These are phyloP conservation scores for Columba livia DNA, from an alignment of 2,113 vertebrate genomes.

Conservation along the genomic window DNA sequence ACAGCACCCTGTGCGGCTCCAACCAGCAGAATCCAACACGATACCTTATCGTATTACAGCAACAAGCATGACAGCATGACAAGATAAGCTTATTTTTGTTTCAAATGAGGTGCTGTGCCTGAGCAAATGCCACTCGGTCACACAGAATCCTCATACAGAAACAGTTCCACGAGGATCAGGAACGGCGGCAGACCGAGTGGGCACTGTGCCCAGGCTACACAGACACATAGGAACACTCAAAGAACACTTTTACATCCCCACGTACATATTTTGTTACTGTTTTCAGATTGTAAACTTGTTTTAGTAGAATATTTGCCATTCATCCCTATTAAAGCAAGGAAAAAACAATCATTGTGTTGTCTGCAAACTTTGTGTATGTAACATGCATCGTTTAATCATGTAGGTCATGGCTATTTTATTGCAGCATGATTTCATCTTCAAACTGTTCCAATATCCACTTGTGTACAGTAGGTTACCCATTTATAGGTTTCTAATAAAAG, in stretches of 20 bases:
- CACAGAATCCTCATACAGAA: background rate
- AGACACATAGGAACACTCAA: accelerated
- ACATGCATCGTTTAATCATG: background rate
- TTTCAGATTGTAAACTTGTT: background rate
- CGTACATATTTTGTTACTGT: background rate
- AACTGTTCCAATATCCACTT: constrained; percentile 30
- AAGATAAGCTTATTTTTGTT: background rate
- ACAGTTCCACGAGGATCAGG: background rate
- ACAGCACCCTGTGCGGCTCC: accelerated
- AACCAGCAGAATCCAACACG: background rate
- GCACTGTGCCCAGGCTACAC: background rate
- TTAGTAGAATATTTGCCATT: background rate
- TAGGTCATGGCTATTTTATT: background rate
- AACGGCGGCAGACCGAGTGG: background rate
- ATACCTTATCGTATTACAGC: accelerated
- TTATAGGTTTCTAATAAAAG: constrained; percentile 64
- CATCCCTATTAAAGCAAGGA: background rate
- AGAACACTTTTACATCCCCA: accelerated
- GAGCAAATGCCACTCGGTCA: background rate
- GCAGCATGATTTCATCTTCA: constrained; percentile 54
- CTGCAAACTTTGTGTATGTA: background rate
- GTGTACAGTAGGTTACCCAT: constrained; percentile 41
- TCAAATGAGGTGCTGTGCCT: background rate
- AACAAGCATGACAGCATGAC: background rate
- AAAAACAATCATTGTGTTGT: background rate